These are phyloP conservation scores for Laspeyria flexula DNA, from an alignment of 2,888 invertebrate species.

Conservation along the genomic window DNA sequence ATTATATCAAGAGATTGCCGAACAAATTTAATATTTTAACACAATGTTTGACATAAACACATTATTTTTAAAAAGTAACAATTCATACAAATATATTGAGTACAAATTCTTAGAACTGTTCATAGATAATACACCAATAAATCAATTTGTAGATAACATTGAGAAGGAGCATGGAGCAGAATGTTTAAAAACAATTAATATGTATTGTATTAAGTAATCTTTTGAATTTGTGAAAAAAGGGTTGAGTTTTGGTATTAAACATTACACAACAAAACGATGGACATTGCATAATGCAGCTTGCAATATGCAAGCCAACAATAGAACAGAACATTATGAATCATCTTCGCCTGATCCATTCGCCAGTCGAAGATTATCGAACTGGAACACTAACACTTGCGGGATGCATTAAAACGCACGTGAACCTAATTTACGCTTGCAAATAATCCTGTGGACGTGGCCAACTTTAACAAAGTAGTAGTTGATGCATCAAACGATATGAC, in stretches of 20 bases:
- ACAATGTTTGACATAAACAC: slow-evolving; percentile 54
- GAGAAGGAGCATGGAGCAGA: background rate
- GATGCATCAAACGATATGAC: slow-evolving; percentile 81
- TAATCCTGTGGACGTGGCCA: slow-evolving; percentile 65
- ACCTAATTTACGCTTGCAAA: slow-evolving; percentile 81
- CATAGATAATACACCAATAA: slow-evolving; percentile 15
- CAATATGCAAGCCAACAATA: slow-evolving; percentile 80
- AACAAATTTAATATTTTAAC: slow-evolving; percentile 51
- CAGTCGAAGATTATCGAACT: slow-evolving; percentile 83
- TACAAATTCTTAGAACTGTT: slow-evolving; percentile 17
- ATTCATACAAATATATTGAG: slow-evolving; percentile 30
- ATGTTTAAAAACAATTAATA: slow-evolving; percentile 7
- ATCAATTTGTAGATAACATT: slow-evolving; percentile 2
- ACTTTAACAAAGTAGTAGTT: slow-evolving; percentile 80
- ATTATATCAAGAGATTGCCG: slow-evolving; percentile 59
- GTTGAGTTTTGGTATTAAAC: slow-evolving; percentile 12
- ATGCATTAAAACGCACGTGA: slow-evolving; percentile 85
- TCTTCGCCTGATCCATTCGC: slow-evolving; percentile 77
- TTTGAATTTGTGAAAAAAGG: background rate
- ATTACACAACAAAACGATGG: slow-evolving; percentile 61
- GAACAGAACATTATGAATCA: slow-evolving; percentile 82
- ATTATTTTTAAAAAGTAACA: slow-evolving; percentile 50
- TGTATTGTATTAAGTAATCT: background rate
- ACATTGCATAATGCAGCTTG: slow-evolving; percentile 77
- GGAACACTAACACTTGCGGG: slow-evolving; percentile 80